Percentiles rank a stretch among this genome's conserved stretches.
Evolutionary conservation across 2,888 invertebrate genomes (phyloP).

Genomic region (Ferdinandea cuprea): DNA sequence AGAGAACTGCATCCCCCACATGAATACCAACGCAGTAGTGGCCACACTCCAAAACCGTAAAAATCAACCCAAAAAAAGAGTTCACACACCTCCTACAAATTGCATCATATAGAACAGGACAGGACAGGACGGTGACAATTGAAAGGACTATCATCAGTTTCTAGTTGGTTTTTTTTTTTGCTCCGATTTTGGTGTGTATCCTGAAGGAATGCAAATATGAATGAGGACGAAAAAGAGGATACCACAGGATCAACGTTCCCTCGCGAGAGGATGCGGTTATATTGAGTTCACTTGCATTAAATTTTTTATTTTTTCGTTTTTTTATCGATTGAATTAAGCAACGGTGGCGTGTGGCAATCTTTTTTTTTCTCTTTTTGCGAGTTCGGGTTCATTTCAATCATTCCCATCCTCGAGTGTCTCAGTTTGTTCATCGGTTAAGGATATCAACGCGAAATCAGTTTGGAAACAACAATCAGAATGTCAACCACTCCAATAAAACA

Average conservation of each 20-base stretch:
- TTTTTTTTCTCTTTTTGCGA: slow-evolving; percentile 30
- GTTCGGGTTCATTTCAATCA: slow-evolving; percentile 61
- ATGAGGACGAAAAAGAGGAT: slow-evolving; percentile 31
- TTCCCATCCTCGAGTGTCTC: slow-evolving; percentile 49
- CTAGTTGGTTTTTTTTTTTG: slow-evolving; percentile 31
- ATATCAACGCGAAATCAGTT: slow-evolving; percentile 74
- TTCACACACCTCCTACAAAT: slow-evolving; percentile 6
- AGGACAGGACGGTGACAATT: slow-evolving; percentile 59
- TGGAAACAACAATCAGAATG: slow-evolving; percentile 70
- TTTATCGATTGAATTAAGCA: slow-evolving; percentile 69
- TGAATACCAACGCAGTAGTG: slow-evolving; percentile 51
- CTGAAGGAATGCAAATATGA: slow-evolving; percentile 62
- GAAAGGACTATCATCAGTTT: slow-evolving; percentile 69
- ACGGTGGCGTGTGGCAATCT: slow-evolving; percentile 39
- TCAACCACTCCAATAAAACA: slow-evolving; percentile 56
- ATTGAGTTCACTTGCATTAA: slow-evolving; percentile 63
- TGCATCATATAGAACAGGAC: too few species aligned
- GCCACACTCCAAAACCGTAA: slow-evolving; percentile 67
- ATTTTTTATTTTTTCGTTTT: slow-evolving; percentile 21
- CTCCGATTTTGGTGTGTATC: slow-evolving; percentile 40
- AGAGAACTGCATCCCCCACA: slow-evolving; percentile 45
- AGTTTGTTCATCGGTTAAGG: slow-evolving; percentile 70
- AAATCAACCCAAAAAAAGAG: slow-evolving; percentile 68
- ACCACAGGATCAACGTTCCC: slow-evolving; percentile 62
- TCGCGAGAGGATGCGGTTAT: slow-evolving; percentile 69